phyloP scores from a whole-genome alignment of 2,113 vertebrate species.

The Macquaria ambigua region DNA sequence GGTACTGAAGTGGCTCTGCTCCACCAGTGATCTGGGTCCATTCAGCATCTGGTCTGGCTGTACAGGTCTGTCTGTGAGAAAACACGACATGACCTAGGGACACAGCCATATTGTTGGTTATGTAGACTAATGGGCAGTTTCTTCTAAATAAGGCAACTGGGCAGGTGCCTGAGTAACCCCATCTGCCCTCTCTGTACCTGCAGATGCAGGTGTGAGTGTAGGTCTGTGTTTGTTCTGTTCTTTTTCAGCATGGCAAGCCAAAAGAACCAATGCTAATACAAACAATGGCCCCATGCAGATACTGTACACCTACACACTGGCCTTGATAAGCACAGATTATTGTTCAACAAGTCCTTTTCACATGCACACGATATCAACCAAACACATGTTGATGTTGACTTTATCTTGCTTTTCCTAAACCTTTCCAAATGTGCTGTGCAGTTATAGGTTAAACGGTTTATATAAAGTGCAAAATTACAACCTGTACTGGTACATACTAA shows the following conservation, averaged over 20 bases:
- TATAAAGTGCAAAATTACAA: background rate
- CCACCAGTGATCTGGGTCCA: constrained; percentile 31
- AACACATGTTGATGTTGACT: constrained; percentile 14
- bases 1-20: constrained; percentile 16
- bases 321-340: background rate
- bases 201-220: constrained; percentile 20
- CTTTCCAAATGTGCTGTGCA: background rate
- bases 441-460: background rate
- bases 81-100: constrained; percentile 15
- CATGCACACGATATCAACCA: constrained; percentile 5
- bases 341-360: constrained; percentile 2
- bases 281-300: constrained; percentile 1
- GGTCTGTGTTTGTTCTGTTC: constrained; percentile 33
- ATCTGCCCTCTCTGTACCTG: constrained; percentile 12
- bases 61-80: background rate
- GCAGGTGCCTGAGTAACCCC: constrained; percentile 14
- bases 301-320: constrained; percentile 30
- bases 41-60: constrained; percentile 50
- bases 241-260: background rate
- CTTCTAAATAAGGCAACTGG: constrained; percentile 19
- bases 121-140: constrained; percentile 33
- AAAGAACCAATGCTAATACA: background rate
- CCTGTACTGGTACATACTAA: background rate
- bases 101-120: constrained; percentile 11
- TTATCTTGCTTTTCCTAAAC: background rate